These are phyloP conservation scores for Polyodon spathula DNA, from an alignment of 2,113 vertebrate species.

Conservation along the genomic window DNA sequence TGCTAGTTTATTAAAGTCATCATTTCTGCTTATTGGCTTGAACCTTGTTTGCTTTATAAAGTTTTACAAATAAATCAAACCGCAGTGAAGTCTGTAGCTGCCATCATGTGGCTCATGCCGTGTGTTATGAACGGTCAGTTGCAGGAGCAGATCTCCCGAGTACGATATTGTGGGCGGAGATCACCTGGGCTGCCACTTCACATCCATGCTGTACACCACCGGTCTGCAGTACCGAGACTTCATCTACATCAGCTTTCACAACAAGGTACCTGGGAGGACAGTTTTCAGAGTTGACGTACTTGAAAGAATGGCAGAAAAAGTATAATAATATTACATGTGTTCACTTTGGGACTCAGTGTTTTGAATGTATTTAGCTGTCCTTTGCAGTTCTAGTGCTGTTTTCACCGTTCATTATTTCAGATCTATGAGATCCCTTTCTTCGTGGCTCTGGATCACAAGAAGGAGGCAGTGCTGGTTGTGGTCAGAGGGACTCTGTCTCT, in stretches of 20 bases:
- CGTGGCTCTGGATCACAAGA: constrained; percentile 90
- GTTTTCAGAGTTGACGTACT: neutral
- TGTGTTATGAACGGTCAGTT: constrained; percentile 48
- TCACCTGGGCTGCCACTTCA: constrained; percentile 72
- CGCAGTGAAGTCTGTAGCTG: too few relatives aligned
- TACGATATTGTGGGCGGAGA: constrained; percentile 74
- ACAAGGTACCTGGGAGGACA: constrained; percentile 61
- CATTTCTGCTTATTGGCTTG: constrained; percentile 14
- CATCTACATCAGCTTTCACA: constrained; percentile 88
- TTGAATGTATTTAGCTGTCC: constrained; percentile 1
- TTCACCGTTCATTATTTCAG: constrained; percentile 52
- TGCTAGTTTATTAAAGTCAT: constrained; percentile 1
- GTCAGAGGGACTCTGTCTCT: constrained; percentile 92
- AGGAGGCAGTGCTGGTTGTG: constrained; percentile 80
- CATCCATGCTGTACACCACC: constrained; percentile 78
- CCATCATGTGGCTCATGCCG: neutral
- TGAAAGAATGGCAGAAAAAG: neutral
- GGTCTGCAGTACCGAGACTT: constrained; percentile 90
- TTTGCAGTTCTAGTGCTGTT: too few relatives aligned
- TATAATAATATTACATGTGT: neutral
- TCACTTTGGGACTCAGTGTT: neutral
- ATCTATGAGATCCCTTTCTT: constrained; percentile 93
- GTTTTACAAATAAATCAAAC: too few relatives aligned
- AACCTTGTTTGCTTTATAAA: too few relatives aligned
- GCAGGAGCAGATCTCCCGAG: constrained; percentile 51